These are phyloP conservation scores for Cryptus armator DNA, from an alignment of 2,888 invertebrate species.

Conservation along the genomic window DNA sequence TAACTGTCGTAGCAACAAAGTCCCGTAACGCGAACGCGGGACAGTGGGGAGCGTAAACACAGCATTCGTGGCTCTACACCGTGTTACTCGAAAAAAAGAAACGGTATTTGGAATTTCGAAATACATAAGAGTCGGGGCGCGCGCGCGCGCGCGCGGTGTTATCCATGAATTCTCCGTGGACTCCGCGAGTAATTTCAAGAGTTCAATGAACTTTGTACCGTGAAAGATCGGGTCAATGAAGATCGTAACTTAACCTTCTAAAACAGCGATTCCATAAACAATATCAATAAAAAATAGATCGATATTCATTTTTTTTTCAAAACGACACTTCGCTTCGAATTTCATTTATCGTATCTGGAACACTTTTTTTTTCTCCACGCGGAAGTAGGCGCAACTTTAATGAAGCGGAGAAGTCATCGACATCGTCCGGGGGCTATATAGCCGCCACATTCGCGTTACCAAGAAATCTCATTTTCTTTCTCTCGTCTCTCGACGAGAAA, in stretches of 20 bases:
- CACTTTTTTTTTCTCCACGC: not conserved
- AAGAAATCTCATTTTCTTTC: conserved; percentile 41
- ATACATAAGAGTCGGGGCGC: conserved; percentile 40
- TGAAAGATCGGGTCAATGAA: conserved; percentile 6
- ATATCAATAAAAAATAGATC: not conserved
- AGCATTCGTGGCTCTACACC: not conserved
- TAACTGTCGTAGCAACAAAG: conserved; percentile 38
- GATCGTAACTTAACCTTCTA: not conserved
- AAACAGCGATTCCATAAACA: not conserved
- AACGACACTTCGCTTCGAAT: not conserved
- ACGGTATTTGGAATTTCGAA: conserved; percentile 68
- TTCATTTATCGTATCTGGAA: conserved; percentile 3
- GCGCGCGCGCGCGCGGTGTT: too few relatives aligned
- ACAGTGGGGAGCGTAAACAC: conserved; percentile 39
- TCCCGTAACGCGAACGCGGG: conserved; percentile 56
- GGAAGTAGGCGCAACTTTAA: conserved; percentile 23
- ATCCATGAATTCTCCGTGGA: conserved; percentile 24
- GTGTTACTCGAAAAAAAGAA: conserved; percentile 44
- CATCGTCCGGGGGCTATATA: conserved; percentile 42
- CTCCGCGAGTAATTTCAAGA: conserved; percentile 34
- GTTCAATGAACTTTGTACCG: conserved; percentile 61
- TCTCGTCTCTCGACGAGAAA: conserved; percentile 16
- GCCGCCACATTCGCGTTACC: conserved; percentile 37
- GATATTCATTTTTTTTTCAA: not conserved
- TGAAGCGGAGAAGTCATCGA: conserved; percentile 55